A percentile compares a stretch with the other conserved stretches of the same genome.
Conservation (phyloP, 2,888 invertebrate genomes). For the Trissonchulus latispiculum region DNA sequence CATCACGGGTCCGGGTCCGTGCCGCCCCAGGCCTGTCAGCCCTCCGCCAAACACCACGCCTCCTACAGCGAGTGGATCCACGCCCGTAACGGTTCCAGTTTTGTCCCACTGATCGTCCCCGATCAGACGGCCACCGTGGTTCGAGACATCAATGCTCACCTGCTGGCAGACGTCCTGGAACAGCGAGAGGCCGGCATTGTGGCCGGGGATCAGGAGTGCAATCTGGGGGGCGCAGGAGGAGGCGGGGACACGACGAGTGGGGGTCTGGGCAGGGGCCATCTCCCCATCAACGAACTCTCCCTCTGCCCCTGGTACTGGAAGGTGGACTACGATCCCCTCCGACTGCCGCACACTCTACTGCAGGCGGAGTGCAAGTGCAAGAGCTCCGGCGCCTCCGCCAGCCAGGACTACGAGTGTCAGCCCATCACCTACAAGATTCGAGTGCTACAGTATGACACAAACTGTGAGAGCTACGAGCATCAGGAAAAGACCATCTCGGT, state of each 20-base stretch:
- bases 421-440: not conserved
- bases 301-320: not conserved
- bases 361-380: not conserved
- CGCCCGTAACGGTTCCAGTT: not conserved
- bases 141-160: not conserved
- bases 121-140: not conserved
- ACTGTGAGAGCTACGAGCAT: not conserved
- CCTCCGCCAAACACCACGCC: not conserved
- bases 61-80: not conserved
- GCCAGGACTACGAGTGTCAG: not conserved
- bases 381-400: not conserved
- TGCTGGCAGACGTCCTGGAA: not conserved
- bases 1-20: no score
- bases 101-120: not conserved
- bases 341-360: not conserved
- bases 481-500: not conserved
- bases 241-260: no score
- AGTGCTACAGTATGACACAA: not conserved
- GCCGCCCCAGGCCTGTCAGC: not conserved
- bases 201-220: not conserved
- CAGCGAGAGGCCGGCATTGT: not conserved
- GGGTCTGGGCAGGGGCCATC: no score
- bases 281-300: not conserved
- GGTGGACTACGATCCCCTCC: not conserved
- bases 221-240: not conserved